These are phyloP conservation scores for Periplaneta americana DNA, from an alignment of 1,140 invertebrate genomes.

Conservation along the genomic window DNA sequence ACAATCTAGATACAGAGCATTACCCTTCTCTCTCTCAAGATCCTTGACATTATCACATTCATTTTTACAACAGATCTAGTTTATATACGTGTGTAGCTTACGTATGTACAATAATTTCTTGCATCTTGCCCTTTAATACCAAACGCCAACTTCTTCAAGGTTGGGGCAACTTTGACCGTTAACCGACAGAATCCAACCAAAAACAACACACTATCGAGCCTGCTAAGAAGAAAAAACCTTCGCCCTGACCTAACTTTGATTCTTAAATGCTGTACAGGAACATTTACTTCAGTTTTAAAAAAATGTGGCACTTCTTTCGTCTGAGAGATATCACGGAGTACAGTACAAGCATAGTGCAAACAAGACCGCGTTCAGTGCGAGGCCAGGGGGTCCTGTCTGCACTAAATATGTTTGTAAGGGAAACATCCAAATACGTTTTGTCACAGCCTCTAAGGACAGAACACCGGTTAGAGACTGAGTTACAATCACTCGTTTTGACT, in stretches of 20 bases:
- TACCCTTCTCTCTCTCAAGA: conserved; percentile 15
- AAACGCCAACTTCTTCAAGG: conserved; percentile 15
- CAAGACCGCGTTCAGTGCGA: conserved; percentile 22
- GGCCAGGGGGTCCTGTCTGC: conserved; percentile 22
- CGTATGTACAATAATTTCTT: conserved; percentile 13
- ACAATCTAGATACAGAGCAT: conserved; percentile 18
- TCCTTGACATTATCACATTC: conserved; percentile 19
- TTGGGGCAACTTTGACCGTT: conserved; percentile 11
- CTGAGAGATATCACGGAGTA: conserved; percentile 26
- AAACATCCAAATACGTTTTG: conserved; percentile 25
- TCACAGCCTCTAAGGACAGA: conserved; percentile 26
- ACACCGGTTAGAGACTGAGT: conserved; percentile 25
- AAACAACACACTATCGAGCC: conserved; percentile 15
- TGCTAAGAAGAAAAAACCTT: conserved; percentile 20
- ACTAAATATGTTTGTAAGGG: conserved; percentile 20
- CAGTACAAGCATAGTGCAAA: conserved; percentile 23
- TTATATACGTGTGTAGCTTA: conserved; percentile 5
- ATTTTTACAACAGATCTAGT: conserved; percentile 17
- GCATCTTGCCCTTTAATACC: conserved; percentile 23
- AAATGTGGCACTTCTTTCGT: conserved; percentile 28
- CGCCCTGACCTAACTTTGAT: conserved; percentile 35
- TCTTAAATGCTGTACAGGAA: conserved; percentile 49
- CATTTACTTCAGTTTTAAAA: conserved; percentile 39
- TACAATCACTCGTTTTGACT: conserved; percentile 24
- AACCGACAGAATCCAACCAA: conserved; percentile 20